Evolutionary conservation across 2,113 vertebrate species (phyloP).

Genomic region (Piaya cayana): DNA sequence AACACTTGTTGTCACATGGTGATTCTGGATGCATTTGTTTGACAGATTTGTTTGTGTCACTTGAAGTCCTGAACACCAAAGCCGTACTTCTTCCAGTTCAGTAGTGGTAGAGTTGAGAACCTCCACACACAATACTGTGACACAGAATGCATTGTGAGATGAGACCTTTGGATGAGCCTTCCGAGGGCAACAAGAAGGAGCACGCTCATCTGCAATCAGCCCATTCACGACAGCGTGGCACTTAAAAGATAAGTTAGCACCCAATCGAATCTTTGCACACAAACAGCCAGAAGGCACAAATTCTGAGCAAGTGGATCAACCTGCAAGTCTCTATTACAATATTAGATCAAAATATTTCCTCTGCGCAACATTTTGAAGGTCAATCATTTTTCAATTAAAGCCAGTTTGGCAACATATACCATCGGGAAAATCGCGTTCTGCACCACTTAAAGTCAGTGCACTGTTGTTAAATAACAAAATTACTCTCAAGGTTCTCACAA

Average conservation of each 20-base stretch:
- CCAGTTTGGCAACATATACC: background rate
- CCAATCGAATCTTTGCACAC: no score
- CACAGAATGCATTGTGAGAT: background rate
- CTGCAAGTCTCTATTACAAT: background rate
- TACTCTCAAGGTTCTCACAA: background rate
- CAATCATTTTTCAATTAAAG: conserved; percentile 51
- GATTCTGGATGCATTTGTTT: no score
- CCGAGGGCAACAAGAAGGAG: background rate
- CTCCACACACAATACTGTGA: fast-evolving
- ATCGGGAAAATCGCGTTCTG: background rate
- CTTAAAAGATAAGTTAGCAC: background rate
- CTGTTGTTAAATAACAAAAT: conserved; percentile 50
- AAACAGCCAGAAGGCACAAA: background rate
- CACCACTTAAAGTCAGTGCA: conserved; percentile 36
- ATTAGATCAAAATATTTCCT: background rate
- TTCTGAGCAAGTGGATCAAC: background rate
- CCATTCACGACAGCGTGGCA: background rate
- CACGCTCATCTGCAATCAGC: background rate
- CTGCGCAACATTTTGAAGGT: background rate
- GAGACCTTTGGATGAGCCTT: background rate
- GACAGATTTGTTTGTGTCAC: no score
- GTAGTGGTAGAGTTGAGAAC: background rate
- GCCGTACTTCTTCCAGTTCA: background rate
- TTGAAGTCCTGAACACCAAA: fast-evolving
- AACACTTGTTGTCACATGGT: no score